Evolutionary conservation across 2,797 vertebrate genomes (phyloP), one percentile per base, ranked within the genome.

Genomic region (Mus spretus): DNA sequence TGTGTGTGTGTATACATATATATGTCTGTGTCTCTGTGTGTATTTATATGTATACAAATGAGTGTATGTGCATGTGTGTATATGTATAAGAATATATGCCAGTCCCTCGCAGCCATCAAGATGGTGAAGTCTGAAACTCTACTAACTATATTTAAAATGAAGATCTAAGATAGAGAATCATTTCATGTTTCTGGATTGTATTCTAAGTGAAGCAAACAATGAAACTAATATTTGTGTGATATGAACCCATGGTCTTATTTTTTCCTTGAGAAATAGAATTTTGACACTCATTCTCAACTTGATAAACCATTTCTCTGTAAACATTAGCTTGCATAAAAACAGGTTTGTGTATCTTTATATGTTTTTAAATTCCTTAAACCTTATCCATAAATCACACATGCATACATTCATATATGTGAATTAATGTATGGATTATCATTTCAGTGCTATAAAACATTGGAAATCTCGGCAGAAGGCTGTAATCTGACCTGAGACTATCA

Each of bases 121-220:
- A 63, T 19, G 81, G 24, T 44, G 14, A 12, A 84, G 4, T 47
- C 26, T 65, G 40, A 84, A 65, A 84, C 65, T 65, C 26, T 84
- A 12, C 2, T 31, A 31, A 12, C 44, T 75, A 40, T 6, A 4
- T 75, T 74, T 75, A 11, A 44, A 40, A 40, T 37, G 37, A 74
- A 74, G 20, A 74, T 40, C 37, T 40, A 74, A 74, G 9, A 3
- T 40, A 40, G 9, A 50, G 2, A 78, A 75, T 65, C 84, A 65
- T 31, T 97, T 96, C 31, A 26, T 59, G 53, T 81, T 84, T 55
- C 20, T 44, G 86, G 74, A 83, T 83, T 44, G 78, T 85, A 53
- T 95, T 95, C 26, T 77, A 82, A 90, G 59, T 81, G 90, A 96
- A 90, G n/a, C 82, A n/a, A 90, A 34, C 37, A 90, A 82, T 77